Percentiles rank a stretch among this genome's conserved stretches.
Evolutionary conservation across 2,113 vertebrate genomes (phyloP).

Genomic region (Tonatia bakeri): DNA sequence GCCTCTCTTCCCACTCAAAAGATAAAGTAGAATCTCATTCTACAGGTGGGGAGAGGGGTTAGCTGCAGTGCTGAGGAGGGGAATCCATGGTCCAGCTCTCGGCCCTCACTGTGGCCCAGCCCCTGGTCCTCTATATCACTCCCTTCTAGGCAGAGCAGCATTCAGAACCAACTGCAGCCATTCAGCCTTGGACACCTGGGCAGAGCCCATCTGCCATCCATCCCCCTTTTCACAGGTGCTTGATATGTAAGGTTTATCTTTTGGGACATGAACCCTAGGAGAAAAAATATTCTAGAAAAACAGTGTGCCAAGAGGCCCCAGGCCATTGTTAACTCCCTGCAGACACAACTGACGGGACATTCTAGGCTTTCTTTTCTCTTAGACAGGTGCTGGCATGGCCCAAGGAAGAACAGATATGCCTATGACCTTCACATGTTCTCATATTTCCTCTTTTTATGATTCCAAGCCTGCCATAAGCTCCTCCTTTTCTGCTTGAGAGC

Average conservation of each 20-base stretch:
- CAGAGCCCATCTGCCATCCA: not conserved
- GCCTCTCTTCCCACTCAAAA: not conserved
- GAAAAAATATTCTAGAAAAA: not conserved
- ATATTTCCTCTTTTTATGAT: not conserved
- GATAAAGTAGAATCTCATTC: not conserved
- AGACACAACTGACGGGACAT: not conserved
- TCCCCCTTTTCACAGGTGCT: not conserved
- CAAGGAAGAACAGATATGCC: not conserved
- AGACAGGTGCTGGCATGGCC: not conserved
- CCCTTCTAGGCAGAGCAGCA: not conserved
- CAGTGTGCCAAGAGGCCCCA: not conserved
- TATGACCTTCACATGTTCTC: not conserved
- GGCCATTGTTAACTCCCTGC: too few species aligned
- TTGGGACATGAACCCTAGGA: not conserved
- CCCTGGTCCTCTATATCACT: not conserved
- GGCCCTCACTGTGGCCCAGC: not conserved
- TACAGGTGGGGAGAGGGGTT: not conserved
- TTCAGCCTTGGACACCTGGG: not conserved
- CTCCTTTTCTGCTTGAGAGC: not conserved
- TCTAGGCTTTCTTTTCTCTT: not conserved
- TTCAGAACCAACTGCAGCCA: not conserved
- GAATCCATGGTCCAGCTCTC: too few species aligned
- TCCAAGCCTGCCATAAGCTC: not conserved
- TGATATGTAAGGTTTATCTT: not conserved
- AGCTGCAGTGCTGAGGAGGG: rapidly evolving